phyloP scores from a whole-genome alignment of 2,113 vertebrate genomes.

The Diglossa brunneiventris region DNA sequence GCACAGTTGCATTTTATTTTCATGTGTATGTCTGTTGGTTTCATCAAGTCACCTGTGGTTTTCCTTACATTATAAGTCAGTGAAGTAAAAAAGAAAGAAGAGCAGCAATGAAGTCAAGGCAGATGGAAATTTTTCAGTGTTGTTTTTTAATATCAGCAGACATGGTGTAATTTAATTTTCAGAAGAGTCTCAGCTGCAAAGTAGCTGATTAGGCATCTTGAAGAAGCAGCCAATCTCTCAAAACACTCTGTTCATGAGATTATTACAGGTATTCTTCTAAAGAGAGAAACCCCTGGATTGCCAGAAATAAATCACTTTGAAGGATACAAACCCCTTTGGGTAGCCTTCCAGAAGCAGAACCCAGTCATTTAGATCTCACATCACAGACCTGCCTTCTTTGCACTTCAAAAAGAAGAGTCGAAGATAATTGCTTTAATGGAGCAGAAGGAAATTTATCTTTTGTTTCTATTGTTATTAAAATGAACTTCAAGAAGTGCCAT shows the following conservation, averaged over 20 bases:
- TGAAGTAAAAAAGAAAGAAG: conserved; percentile 4
- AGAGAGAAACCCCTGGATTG: neutral
- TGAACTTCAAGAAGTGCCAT: neutral
- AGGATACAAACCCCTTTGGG: neutral
- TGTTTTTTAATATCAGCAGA: conserved; percentile 52
- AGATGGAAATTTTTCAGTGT: conserved; percentile 2
- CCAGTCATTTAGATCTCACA: neutral
- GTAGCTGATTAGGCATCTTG: conserved; percentile 1
- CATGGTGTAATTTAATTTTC: conserved; percentile 51
- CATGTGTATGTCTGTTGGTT: neutral
- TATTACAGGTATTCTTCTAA: neutral
- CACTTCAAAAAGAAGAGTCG: neutral
- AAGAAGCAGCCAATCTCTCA: conserved; percentile 1
- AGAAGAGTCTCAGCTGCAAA: conserved; percentile 34
- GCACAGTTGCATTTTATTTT: neutral
- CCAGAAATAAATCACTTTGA: conserved; percentile 30
- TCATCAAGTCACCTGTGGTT: conserved; percentile 29
- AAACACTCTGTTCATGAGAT: conserved; percentile 19
- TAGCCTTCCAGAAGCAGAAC: neutral
- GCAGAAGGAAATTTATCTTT: neutral
- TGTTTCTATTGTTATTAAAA: neutral
- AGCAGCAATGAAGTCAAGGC: conserved; percentile 3
- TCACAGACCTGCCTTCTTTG: neutral
- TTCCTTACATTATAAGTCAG: conserved; percentile 5
- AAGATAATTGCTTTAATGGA: neutral